Evolutionary conservation across 2,113 vertebrate species (phyloP).

Genomic region (Mesoclemmys tuberculata): DNA sequence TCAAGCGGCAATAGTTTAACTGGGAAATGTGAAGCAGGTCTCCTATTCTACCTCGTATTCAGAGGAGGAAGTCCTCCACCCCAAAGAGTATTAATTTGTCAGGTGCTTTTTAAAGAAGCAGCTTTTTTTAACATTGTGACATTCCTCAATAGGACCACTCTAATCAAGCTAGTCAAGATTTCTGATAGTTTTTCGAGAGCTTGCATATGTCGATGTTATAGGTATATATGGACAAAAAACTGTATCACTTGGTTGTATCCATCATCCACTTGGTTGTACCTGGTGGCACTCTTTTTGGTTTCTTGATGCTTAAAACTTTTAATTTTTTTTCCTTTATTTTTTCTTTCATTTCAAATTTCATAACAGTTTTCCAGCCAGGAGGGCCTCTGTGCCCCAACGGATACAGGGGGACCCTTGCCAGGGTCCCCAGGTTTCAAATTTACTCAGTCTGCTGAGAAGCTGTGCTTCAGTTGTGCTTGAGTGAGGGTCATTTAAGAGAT

Average conservation of each 20-base stretch:
- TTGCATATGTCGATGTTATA: not conserved
- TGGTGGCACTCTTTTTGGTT: not conserved
- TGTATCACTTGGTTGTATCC: not conserved
- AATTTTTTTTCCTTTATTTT: too few species aligned
- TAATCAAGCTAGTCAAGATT: constrained; percentile 43
- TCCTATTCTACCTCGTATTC: not conserved
- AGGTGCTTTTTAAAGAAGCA: not conserved
- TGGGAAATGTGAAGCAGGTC: not conserved
- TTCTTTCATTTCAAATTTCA: not conserved
- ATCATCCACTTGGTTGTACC: not conserved
- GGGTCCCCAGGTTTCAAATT: not conserved
- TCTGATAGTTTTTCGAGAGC: constrained; percentile 11
- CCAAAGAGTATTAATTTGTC: not conserved
- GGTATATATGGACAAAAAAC: not conserved
- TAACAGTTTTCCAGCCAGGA: not conserved
- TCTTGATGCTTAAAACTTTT: not conserved
- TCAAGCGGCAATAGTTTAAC: not conserved
- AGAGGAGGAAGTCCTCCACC: not conserved
- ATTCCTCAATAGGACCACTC: constrained; percentile 17
- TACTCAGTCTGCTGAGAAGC: not conserved
- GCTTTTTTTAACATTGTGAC: not conserved
- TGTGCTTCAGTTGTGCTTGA: not conserved
- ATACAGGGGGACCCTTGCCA: too few species aligned
- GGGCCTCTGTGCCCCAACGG: not conserved
- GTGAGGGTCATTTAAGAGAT: not conserved